phyloP scores from a whole-genome alignment of 2,797 vertebrate species.

The Peromyscus eremicus region DNA sequence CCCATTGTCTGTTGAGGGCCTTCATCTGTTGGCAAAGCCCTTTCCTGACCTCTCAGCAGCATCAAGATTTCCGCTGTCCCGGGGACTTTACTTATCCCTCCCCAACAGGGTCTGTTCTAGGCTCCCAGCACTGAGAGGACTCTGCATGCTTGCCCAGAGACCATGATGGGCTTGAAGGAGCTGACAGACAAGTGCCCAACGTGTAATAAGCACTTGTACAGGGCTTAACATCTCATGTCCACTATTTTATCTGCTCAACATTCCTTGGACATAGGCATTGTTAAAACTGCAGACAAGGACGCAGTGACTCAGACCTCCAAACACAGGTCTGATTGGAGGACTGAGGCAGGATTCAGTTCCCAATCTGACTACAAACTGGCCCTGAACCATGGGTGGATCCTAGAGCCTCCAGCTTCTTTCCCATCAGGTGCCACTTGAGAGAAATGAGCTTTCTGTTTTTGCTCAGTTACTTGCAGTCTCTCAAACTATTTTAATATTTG shows the following conservation, averaged over 20 bases:
- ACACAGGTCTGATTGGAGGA: neutral
- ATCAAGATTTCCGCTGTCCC: neutral
- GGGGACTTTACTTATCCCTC: neutral
- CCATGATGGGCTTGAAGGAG: neutral
- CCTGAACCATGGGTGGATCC: fast-evolving
- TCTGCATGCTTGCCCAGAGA: neutral
- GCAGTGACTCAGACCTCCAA: neutral
- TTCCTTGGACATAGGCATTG: neutral
- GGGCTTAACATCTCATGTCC: neutral
- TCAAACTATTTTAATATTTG: constrained; percentile 40
- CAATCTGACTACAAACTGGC: neutral
- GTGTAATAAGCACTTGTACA: neutral
- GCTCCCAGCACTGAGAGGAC: neutral
- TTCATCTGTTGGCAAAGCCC: neutral
- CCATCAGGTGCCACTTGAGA: neutral
- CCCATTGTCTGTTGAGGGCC: neutral
- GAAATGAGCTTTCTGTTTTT: constrained; percentile 7
- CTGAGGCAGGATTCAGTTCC: neutral
- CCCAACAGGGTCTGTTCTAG: neutral
- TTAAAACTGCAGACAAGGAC: constrained; percentile 1
- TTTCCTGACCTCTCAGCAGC: neutral
- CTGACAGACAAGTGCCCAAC: neutral
- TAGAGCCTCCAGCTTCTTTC: neutral
- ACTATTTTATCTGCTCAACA: neutral
- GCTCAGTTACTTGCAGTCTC: constrained; percentile 21